These are phyloP conservation scores for Lobophora halterata DNA, from an alignment of 2,888 invertebrate genomes.

Conservation along the genomic window DNA sequence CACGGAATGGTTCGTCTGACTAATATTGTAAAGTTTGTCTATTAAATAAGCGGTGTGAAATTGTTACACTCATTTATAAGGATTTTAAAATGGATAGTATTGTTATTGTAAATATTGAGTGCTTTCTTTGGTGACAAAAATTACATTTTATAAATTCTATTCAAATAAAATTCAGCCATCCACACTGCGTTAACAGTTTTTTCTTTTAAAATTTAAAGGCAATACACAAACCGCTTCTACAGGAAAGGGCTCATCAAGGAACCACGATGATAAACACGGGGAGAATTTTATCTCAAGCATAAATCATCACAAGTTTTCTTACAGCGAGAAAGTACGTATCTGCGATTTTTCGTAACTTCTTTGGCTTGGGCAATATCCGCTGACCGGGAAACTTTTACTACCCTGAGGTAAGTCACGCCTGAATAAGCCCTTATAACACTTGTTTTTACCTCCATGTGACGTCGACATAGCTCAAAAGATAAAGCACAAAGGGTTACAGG, in stretches of 20 bases:
- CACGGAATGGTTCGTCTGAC: constrained; percentile 22
- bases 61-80: too few species aligned
- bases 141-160: too few species aligned
- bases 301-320: constrained; percentile 59
- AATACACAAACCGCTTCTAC: constrained; percentile 16
- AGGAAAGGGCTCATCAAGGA: constrained; percentile 36
- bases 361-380: constrained; percentile 49
- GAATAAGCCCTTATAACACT: constrained; percentile 52
- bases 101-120: too few species aligned
- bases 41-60: constrained; percentile 16
- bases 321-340: constrained; percentile 52
- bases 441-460: constrained; percentile 52
- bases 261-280: constrained; percentile 42
- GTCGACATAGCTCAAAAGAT: constrained; percentile 36
- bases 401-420: constrained; percentile 29
- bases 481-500: constrained; percentile 47
- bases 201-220: constrained; percentile 22
- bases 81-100: too few species aligned
- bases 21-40: too few species aligned
- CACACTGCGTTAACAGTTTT: too few species aligned
- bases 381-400: constrained; percentile 38
- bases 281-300: constrained; percentile 48
- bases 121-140: too few species aligned
- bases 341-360: constrained; percentile 48
- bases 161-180: too few species aligned